Base-by-base conservation (phyloP, 2,113 vertebrate species). In the Orthonyx spaldingii region DNA sequence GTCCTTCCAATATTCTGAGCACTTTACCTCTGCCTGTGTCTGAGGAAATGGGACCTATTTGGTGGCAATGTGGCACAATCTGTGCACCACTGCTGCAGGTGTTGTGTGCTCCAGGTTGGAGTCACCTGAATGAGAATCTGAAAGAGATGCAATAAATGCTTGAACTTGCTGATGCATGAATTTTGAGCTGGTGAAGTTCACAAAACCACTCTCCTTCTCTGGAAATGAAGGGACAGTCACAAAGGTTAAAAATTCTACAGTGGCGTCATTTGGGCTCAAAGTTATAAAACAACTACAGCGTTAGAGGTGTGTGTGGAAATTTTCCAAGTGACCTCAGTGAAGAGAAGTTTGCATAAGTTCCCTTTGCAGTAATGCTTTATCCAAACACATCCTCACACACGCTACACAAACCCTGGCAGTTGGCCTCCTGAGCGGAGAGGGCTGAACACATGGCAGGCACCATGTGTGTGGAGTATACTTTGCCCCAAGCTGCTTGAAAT, bases 401-500 rank as follows among this genome's bases (percentile, higher is more conserved):
- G 66, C 64, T 56, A 13, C 28, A 52, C 32, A 47, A 68, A 74
- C 35, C 44, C 88, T 90, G 68, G 94, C 93, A 89, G 56, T 16
- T 30, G 44, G 75, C 41, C 85, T 87, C 52, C 57, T 16, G 59
- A 70, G 61, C 16, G 60, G 68, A 81, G 61, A 93, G 75, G 72
- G 85, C 44, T 94, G 76, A 88, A 56, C 90, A 90, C 92, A 92
- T 53, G 79, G 82, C 83, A 93, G 64, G 44, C 88, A 74, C 72
- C 57, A 18, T 32, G 76, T 84, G 87, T 49, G 64, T 64, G 85
- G 44, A 75, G 28, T 57, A 13, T 13, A 35, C 66, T 91, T 63
- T 88, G 70, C 82, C 91, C 79, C 87, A 66, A 78, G 55, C 87
- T 93, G 84, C 82, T 94, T 68, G 68, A 91, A 96, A 79, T 69